Base-by-base conservation (phyloP, 2,888 invertebrate species). In the Ormyrus pomaceus region DNA sequence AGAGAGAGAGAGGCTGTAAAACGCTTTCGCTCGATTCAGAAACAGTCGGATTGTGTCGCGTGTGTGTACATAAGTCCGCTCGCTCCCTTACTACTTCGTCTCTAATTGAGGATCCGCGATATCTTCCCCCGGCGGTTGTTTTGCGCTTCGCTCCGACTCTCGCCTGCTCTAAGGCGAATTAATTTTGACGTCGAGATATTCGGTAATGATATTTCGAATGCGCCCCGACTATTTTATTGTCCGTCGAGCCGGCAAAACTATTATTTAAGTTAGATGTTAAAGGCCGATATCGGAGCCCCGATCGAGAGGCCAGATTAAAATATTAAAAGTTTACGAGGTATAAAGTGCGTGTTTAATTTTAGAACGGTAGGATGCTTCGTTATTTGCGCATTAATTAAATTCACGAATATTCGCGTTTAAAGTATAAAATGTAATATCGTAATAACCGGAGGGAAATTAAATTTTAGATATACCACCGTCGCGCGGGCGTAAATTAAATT, bases 91-190 rank as follows among this genome's bases (percentile, higher is more conserved):
- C 50, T 61, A 34, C 61, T 45, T 53, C 61, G 53, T 61, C 58
- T 74, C 69, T 77, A 74, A 80, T 70, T 80, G 64, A 74, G 64
- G 65, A 69, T 2, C 46, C 34, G 59, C 70, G 70, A 70, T 70
- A 70, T 59, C 69, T 34, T 51, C 48, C 19, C 46, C 45, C 45
- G 48, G 48, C 46, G 7, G 4, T 8, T 51, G 51, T 34, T 13
- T 7, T 62, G 10, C 8, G 13, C 19, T 34, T 70, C 9, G 56
- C 50, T 56, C 58, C 51, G 11, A 13, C 58, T 56, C 55, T 64
- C 8, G 13, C n/a, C n/a, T 51, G 7, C 19, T 70, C 46, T 51
- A 8, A 5, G 58, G 56, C 51, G 64, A 70, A 64, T 69, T 70
- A 56, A 65, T 51, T 46, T 64, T 51, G 59, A 78, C 66, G 45